Evolutionary conservation across 2,113 vertebrate genomes (phyloP), one percentile per base, ranked within the genome.

Genomic region (Callocephalon fimbriatum): DNA sequence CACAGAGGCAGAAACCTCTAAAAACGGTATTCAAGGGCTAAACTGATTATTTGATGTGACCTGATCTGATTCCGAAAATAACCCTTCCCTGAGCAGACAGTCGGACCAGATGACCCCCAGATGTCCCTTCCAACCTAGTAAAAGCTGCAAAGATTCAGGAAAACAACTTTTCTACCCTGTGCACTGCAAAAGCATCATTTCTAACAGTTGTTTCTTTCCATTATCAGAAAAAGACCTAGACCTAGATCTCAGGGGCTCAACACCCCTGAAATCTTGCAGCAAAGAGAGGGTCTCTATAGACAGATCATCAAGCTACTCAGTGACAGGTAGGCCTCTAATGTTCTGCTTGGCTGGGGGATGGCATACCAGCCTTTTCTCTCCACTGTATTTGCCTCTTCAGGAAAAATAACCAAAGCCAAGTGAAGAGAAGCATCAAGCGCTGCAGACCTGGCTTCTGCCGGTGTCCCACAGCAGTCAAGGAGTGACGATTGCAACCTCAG

Each of bases 11-110:
- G 54, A 88, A 95, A 88, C 9, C 20, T 84, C 65, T 67, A 58
- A 93, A 92, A 94, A 54, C 71, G 0, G 51, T 48, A 45, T 73
- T 70, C 35, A 27, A 67, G 50, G 31, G 18, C 53, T 89, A 78
- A 95, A 86, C 25, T 71, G 54, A 73, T 86, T 65, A 44, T 58
- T 87, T 84, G 47, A 22, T 51, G 9, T 61, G 61, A 75, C 78
- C 77, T n/a, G 37, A 83, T 76, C 37, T 53, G 73, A 81, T 88
- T 81, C 77, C 58, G 68, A 74, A 89, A 72, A 82, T 11, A 90
- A 58, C 47, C 21, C 15, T 85, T 63, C 26, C 59, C 74, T 47
- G 32, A 72, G 63, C 50, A 90, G 78, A 31, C 51, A 75, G 84
- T 2, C 27, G 32, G 44, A 63, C 38, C 38, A 7, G 50, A 26